Evolutionary conservation across 2,888 invertebrate genomes (phyloP), one percentile per base, ranked within the genome.

Genomic region (Sialis lutaria): DNA sequence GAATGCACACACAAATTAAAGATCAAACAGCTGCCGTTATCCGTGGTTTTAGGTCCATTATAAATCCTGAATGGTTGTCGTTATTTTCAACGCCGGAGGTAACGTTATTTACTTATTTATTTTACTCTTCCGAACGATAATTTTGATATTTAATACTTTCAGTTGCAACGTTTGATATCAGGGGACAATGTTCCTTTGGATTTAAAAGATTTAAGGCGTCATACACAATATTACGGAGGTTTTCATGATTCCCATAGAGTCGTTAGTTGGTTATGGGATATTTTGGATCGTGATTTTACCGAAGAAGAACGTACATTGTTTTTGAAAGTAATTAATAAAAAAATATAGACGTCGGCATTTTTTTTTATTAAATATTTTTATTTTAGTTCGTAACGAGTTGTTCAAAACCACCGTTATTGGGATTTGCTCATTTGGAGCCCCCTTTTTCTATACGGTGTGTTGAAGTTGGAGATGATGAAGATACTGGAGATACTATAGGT

Each of bases 221-320:
- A 98, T 69, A 96, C 96, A 7, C 95, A 96, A 66, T 98, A 98
- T 70, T 98, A 96, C 68, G 98, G 98, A 49, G 98, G 98, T 5
- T 98, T 98, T 68, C 98, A 98, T 66, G 91, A 90, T 72, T 91
- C 90, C 50, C 97, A 97, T 69, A 77, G 91, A 54, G 95, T 99
- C 45, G 89, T 99, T 44, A 84, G 88, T 61, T 98, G 98, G 98
- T 73, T 98, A 45, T 98, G 98, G 98, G 95, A 97, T 67, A 89
- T 98, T 57, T 70, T 98, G 52, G 89, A 90, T 57, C 81, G 89
- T 56, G 97, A 99, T 65, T 98, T 99, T 66, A 79, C 74, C 7
- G 86, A 91, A 60, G 77, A 86, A 46, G 98, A 98, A 66, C 79
- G 89, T 50, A 84, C 85, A 56, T 78, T 95, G 61, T 98, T 98